Conservation (phyloP, 2,797 vertebrate species). For the Jordanella pulchra region DNA sequence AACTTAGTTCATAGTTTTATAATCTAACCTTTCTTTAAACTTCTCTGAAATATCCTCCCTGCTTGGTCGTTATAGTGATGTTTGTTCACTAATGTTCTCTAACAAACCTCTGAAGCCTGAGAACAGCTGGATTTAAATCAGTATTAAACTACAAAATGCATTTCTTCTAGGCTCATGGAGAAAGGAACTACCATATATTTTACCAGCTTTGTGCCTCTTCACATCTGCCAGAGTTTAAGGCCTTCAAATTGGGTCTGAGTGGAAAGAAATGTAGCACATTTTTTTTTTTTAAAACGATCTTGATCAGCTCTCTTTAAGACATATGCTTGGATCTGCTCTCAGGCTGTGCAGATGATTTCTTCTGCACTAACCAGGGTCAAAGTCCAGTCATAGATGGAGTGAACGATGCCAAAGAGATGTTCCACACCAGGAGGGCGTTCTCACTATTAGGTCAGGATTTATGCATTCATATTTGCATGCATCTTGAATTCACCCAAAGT, state of each 20-base stretch:
- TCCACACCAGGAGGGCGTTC: slow-evolving; percentile 88
- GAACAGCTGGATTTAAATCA: no score
- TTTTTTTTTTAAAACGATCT: not conserved
- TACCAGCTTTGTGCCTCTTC: slow-evolving; percentile 97
- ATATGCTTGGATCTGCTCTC: no score
- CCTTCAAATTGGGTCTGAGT: slow-evolving; percentile 87
- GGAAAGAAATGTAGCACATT: not conserved
- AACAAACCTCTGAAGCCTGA: no score
- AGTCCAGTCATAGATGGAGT: slow-evolving; percentile 89
- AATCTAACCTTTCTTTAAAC: no score
- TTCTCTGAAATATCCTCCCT: no score
- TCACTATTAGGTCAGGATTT: slow-evolving; percentile 85
- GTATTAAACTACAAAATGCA: slow-evolving; percentile 11
- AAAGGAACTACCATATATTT: slow-evolving; percentile 98
- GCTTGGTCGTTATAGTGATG: no score
- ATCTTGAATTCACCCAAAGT: no score
- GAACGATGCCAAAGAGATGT: slow-evolving; percentile 90
- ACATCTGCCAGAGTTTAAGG: slow-evolving; percentile 90
- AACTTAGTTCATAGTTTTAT: no score
- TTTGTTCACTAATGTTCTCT: no score
- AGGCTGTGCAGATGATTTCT: slow-evolving; percentile 88
- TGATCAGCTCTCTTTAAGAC: not conserved
- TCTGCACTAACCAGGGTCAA: slow-evolving; percentile 90
- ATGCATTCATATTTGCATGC: not conserved
- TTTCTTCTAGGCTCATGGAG: slow-evolving; percentile 86